A percentile compares a stretch with the other conserved stretches of the same genome.
phyloP scores from a whole-genome alignment of 2,888 invertebrate species.

The Mycalesis mineus region DNA sequence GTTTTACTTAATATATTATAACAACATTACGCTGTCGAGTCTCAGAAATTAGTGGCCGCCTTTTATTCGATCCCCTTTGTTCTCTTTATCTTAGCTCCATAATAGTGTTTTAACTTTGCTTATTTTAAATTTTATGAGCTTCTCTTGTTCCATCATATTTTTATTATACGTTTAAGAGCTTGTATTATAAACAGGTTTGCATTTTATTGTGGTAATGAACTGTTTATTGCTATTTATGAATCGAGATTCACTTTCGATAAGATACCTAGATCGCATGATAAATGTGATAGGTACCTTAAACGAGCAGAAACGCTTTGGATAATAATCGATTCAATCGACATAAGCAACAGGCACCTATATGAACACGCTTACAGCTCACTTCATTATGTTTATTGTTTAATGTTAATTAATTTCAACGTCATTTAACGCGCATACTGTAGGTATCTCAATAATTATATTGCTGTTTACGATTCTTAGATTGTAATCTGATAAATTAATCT shows the following conservation, averaged over 20 bases:
- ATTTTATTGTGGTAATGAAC: conserved; percentile 9
- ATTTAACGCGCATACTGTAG: neutral
- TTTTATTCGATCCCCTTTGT: conserved; percentile 10
- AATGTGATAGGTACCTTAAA: conserved; percentile 38
- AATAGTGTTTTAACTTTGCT: neutral
- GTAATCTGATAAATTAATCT: neutral
- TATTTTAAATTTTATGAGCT: neutral
- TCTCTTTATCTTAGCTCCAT: conserved; percentile 2
- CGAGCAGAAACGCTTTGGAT: conserved; percentile 51
- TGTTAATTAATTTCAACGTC: neutral
- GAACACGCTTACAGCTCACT: neutral
- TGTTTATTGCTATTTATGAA: conserved; percentile 8
- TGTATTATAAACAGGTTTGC: conserved; percentile 4
- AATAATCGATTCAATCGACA: conserved; percentile 40
- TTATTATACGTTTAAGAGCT: neutral
- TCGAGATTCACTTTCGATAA: conserved; percentile 39
- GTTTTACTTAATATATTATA: conserved; percentile 11
- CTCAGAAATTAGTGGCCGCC: conserved; percentile 7
- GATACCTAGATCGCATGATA: conserved; percentile 43
- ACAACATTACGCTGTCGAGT: conserved; percentile 5
- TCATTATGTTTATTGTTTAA: neutral
- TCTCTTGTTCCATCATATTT: neutral
- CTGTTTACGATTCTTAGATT: neutral
- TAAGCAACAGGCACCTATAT: neutral
- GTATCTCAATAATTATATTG: neutral